Base-by-base conservation (phyloP, 2,888 invertebrate species). In the Octonoba sinensis region DNA sequence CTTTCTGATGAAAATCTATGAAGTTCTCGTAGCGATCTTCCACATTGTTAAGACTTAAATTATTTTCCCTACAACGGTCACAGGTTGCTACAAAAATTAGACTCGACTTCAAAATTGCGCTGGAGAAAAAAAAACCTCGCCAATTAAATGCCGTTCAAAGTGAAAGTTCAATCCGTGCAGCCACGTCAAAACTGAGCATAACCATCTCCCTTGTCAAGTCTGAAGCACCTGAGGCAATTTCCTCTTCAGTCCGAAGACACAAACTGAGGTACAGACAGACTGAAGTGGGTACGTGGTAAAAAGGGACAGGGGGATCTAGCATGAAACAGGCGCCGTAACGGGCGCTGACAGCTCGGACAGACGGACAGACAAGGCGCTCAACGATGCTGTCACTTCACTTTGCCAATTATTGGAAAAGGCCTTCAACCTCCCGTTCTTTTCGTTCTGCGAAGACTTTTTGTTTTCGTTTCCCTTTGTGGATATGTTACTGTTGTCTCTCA, bases 321-420 rank as follows among this genome's bases (percentile, higher is more conserved):
- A 74, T 74, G 74, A 74, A 74, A 74, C 74, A 66, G 66, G 44
- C 44, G 65, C 46, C 36, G 75, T 75, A 70, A 77, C 76, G 69
- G 76, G 69, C 76, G 76, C 69, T 77, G 76, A 77, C 76, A 77
- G 76, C 62, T 77, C 62, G 62, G 76, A 77, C 76, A 77, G 76
- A 77, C 76, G 62, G 62, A 77, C 76, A 77, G 76, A 77, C 76
- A 77, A 77, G 76, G 69, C 60, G 76, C 60, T 77, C 76, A 77
- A 77, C 76, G 76, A 70, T 64, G 76, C 76, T 77, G 76, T 77
- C 76, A 77, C 76, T 77, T 77, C 76, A 77, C 54, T 56, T 77
- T 70, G 69, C 76, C 76, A 77, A 77, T 77, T 77, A 77, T 74
- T 74, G 54, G 56, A 44, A 51, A 36, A 36, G 16, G 46, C 59